Conservation (phyloP, 2,113 vertebrate genomes). For the Alligator sinensis region DNA sequence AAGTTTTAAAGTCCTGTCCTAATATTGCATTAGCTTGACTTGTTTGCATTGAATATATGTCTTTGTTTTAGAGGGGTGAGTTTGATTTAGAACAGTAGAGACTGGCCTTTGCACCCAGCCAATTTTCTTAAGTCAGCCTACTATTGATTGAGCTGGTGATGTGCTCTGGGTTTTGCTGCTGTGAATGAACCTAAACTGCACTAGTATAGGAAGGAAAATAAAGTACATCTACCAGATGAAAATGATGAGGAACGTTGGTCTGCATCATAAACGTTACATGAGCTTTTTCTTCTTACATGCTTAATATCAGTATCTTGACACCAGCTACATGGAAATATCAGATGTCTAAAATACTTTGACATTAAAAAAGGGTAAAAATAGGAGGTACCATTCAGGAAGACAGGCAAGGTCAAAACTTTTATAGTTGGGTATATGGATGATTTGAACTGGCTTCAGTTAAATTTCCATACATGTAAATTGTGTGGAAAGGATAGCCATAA, state of each 20-base stretch:
- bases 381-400: neutral
- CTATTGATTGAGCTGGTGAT: neutral
- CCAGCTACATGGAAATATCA: conserved; percentile 48
- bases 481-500: neutral
- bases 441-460: neutral
- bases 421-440: neutral
- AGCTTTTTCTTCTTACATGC: conserved; percentile 27
- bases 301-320: conserved; percentile 50
- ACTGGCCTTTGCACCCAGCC: neutral
- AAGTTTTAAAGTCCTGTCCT: neutral
- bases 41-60: neutral
- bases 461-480: neutral
- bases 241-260: conserved; percentile 57
- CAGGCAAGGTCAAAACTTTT: neutral
- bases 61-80: neutral
- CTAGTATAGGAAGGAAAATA: conserved; percentile 16
- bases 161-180: neutral
- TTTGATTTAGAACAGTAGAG: neutral
- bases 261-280: conserved; percentile 25
- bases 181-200: conserved; percentile 31
- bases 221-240: conserved; percentile 16
- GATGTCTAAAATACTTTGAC: conserved; percentile 34
- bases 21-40: neutral
- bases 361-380: neutral
- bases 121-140: neutral